phyloP scores from a whole-genome alignment of 2,113 vertebrate species.

The Synodontis membranacea region DNA sequence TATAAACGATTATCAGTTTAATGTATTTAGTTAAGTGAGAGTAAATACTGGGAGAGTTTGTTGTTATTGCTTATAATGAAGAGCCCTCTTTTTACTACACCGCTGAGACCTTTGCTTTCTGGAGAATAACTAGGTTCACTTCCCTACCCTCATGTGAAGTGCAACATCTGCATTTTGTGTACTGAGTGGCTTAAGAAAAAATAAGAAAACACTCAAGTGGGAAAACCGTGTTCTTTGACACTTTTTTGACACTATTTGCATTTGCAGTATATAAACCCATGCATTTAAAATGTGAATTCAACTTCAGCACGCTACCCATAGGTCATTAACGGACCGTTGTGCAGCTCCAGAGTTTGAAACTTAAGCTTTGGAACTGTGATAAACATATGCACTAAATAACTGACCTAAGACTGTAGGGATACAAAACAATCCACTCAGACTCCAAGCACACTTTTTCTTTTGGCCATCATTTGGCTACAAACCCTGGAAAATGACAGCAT shows the following conservation, averaged over 20 bases:
- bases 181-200: background rate
- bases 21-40: slow-evolving; percentile 9
- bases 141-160: background rate
- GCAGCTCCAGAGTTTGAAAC: background rate
- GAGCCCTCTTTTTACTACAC: background rate
- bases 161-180: background rate
- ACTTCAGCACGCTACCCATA: background rate
- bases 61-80: background rate
- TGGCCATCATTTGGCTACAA: slow-evolving; percentile 40
- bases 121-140: background rate
- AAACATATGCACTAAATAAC: background rate
- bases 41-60: background rate
- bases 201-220: background rate
- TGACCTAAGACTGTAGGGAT: background rate
- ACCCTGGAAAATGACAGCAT: slow-evolving; percentile 55
- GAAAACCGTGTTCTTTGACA: background rate
- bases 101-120: background rate
- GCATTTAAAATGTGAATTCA: background rate
- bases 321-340: background rate
- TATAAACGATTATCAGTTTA: background rate
- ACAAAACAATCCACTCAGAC: slow-evolving; percentile 7
- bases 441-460: slow-evolving; percentile 7
- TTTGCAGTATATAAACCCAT: slow-evolving; percentile 4
- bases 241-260: background rate
- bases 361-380: background rate